A percentile compares a stretch with the other conserved stretches of the same genome.
Evolutionary conservation across 2,888 invertebrate species (phyloP).

Genomic region (Metopia argyrocephala): DNA sequence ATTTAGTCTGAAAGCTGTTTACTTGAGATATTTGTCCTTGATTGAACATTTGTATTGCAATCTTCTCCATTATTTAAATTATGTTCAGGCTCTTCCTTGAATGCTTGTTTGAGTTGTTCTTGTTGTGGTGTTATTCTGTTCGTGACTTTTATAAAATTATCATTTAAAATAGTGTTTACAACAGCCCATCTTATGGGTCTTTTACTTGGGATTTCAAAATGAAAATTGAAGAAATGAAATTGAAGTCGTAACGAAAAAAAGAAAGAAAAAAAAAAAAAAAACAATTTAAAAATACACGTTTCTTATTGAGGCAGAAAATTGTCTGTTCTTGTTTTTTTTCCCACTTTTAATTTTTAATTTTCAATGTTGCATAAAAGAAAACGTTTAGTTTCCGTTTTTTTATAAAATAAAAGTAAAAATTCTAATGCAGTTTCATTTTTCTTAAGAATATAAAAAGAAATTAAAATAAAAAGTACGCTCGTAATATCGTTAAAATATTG

Average conservation of each 20-base stretch:
- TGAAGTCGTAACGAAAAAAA: too few relatives aligned
- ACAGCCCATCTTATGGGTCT: conserved; percentile 3
- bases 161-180: conserved; percentile 44
- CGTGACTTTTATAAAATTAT: conserved; percentile 61
- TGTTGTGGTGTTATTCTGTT: conserved; percentile 28
- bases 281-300: conserved; percentile 53
- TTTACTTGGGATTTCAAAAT: neutral
- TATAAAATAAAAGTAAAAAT: conserved; percentile 9
- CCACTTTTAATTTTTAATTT: conserved; percentile 34
- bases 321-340: conserved; percentile 20
- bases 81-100: conserved; percentile 22
- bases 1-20: too few relatives aligned
- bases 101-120: conserved; percentile 13
- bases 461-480: neutral
- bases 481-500: conserved; percentile 47
- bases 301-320: conserved; percentile 51
- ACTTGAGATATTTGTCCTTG: conserved; percentile 72
- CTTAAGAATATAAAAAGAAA: neutral
- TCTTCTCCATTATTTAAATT: conserved; percentile 40
- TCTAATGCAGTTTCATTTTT: conserved; percentile 4
- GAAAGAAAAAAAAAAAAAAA: conserved; percentile 20
- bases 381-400: conserved; percentile 39
- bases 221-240: neutral
- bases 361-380: conserved; percentile 46
- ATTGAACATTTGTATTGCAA: conserved; percentile 65